Evolutionary conservation across 2,797 vertebrate genomes (phyloP).

Genomic region (Etheostoma perlongum): DNA sequence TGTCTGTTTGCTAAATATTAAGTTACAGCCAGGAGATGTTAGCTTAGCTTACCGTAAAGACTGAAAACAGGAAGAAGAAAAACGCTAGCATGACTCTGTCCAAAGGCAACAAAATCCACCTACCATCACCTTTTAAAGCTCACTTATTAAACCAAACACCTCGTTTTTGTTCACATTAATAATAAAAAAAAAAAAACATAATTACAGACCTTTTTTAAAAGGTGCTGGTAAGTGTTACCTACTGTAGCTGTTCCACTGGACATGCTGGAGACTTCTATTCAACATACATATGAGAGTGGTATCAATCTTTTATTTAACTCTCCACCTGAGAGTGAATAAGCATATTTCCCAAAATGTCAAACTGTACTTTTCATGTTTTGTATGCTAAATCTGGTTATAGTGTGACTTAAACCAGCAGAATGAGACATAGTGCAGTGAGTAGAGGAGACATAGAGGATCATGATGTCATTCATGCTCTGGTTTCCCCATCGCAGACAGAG

Average conservation of each 20-base stretch:
- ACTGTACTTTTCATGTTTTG: constrained; percentile 4
- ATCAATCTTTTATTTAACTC: background rate
- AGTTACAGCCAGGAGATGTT: background rate
- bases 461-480: constrained; percentile 80
- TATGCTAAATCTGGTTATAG: background rate
- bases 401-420: constrained; percentile 38
- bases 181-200: too few species aligned
- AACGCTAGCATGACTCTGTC: background rate
- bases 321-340: background rate
- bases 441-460: constrained; percentile 48
- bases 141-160: background rate
- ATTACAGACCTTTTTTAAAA: background rate
- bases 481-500: constrained; percentile 79
- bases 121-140: background rate
- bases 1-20: background rate
- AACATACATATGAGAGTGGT: background rate
- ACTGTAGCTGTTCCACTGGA: too few species aligned
- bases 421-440: constrained; percentile 27
- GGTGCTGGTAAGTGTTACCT: too few species aligned
- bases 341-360: background rate
- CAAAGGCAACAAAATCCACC: too few species aligned
- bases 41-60: background rate
- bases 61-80: background rate
- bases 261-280: background rate
- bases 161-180: too few species aligned